These are phyloP conservation scores for Amphipoea lucens DNA, from an alignment of 2,888 invertebrate genomes.

Conservation along the genomic window DNA sequence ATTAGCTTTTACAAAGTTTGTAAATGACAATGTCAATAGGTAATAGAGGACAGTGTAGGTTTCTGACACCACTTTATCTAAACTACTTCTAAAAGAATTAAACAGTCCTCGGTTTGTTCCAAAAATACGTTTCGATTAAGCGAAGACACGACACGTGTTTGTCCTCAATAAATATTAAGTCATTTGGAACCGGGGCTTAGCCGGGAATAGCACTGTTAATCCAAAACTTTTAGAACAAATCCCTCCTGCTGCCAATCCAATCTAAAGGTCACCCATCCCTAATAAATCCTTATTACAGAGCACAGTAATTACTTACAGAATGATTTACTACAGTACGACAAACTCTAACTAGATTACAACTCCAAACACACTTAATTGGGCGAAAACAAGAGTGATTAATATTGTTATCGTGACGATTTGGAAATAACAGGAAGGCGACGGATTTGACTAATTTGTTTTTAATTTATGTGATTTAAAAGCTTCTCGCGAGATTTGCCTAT, in stretches of 20 bases:
- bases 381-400: conserved; percentile 58
- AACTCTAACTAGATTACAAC: conserved; percentile 48
- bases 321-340: conserved; percentile 24
- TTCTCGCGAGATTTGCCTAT: too few relatives aligned
- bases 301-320: conserved; percentile 36
- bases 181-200: background rate
- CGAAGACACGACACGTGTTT: background rate
- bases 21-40: background rate
- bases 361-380: conserved; percentile 44
- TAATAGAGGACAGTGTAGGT: background rate
- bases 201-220: conserved; percentile 9
- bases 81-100: background rate
- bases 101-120: background rate
- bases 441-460: conserved; percentile 9
- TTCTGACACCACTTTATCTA: background rate
- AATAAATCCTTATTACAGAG: conserved; percentile 50
- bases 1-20: background rate
- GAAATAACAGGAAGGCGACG: conserved; percentile 18
- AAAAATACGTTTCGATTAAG: background rate
- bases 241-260: conserved; percentile 9
- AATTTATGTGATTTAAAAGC: too few relatives aligned
- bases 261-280: conserved; percentile 19
- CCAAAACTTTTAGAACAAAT: conserved; percentile 17
- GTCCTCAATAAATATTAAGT: conserved; percentile 11
- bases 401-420: conserved; percentile 35